Evolutionary conservation across 2,888 invertebrate genomes (phyloP).

Genomic region (Endotricha flammealis): DNA sequence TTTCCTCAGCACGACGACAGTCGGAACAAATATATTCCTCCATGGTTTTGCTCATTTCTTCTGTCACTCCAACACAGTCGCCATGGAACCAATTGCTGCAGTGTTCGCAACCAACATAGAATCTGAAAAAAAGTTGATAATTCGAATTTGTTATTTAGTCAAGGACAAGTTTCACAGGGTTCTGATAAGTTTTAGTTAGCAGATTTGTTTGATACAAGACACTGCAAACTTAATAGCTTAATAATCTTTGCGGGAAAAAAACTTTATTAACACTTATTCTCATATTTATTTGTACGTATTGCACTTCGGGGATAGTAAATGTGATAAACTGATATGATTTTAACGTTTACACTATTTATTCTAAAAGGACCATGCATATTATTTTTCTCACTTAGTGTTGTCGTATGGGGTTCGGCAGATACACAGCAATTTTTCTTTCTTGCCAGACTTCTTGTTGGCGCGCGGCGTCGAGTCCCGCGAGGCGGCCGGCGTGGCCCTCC

Average conservation of each 20-base stretch:
- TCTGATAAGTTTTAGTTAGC: too few relatives aligned
- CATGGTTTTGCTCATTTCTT: slow-evolving; percentile 92
- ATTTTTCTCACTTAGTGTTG: slow-evolving; percentile 93
- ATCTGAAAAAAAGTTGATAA: slow-evolving; percentile 82
- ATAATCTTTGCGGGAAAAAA: too few relatives aligned
- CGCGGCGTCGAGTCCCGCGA: slow-evolving; percentile 40
- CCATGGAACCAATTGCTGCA: slow-evolving; percentile 99
- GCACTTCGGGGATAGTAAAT: too few relatives aligned
- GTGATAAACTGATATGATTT: too few relatives aligned
- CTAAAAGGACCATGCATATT: too few relatives aligned
- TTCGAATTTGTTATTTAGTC: too few relatives aligned
- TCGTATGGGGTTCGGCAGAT: slow-evolving; percentile 96
- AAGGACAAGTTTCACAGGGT: too few relatives aligned
- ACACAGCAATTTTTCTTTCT: slow-evolving; percentile 92
- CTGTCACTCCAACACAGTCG: slow-evolving; percentile 95
- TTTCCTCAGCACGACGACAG: slow-evolving; percentile 90
- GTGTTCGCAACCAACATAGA: slow-evolving; percentile 98
- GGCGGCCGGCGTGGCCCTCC: slow-evolving; percentile 33
- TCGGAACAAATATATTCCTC: slow-evolving; percentile 94
- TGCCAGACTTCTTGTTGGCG: slow-evolving; percentile 46
- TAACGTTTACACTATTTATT: too few relatives aligned
- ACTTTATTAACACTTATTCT: too few relatives aligned
- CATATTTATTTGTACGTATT: too few relatives aligned
- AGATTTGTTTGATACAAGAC: too few relatives aligned
- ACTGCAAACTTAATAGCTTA: too few relatives aligned